Base-by-base conservation (phyloP, 2,113 vertebrate genomes). In the Takifugu bimaculatus region DNA sequence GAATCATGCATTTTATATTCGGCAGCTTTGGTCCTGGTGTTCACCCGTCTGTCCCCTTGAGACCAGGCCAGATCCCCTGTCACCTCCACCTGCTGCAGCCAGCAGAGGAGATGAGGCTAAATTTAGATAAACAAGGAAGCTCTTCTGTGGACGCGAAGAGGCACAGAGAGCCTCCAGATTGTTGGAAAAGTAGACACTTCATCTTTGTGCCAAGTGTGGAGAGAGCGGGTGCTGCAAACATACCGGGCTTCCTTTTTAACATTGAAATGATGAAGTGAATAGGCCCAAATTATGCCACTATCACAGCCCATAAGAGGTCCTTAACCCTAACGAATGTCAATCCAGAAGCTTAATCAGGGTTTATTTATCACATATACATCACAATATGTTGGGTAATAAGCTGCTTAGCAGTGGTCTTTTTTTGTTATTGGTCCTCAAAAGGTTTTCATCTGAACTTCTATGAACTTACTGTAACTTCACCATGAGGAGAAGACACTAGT, bases 31-130 rank as follows among this genome's bases (percentile, higher is more conserved):
- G 78, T 88, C 84, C 79, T 87, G 78, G 81, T 48, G 83, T 81
- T 89, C 73, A 77, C 67, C 84, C 85, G 49, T 88, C 88, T 90
- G 88, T 86, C 85, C 70, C 53, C 50, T 10, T 11, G 70, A 77
- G 79, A 43, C 13, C 57, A 72, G 72, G 88, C 87, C 88, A 88
- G 78, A 58, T 70, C 82, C 79, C 87, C 83, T 54, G 74, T 83
- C 82, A 86, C 80, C 80, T 86, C 82, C 85, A 88, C 85, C 87
- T 86, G 89, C 74, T 86, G 61, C 73, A 59, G 28, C 70, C 83
- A 85, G 70, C 77, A 84, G 71, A 85, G 81, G 83, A 72, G 77
- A 80, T 42, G 57, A 2, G 25, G 20, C 70, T 86, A 88, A 82
- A 87, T 84, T 83, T 85, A 88, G 77, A 67, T 26, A 53, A 50